A percentile compares a stretch with the other conserved stretches of the same genome.
Evolutionary conservation across 2,113 vertebrate species (phyloP).

Genomic region (Rhombomys opimus): DNA sequence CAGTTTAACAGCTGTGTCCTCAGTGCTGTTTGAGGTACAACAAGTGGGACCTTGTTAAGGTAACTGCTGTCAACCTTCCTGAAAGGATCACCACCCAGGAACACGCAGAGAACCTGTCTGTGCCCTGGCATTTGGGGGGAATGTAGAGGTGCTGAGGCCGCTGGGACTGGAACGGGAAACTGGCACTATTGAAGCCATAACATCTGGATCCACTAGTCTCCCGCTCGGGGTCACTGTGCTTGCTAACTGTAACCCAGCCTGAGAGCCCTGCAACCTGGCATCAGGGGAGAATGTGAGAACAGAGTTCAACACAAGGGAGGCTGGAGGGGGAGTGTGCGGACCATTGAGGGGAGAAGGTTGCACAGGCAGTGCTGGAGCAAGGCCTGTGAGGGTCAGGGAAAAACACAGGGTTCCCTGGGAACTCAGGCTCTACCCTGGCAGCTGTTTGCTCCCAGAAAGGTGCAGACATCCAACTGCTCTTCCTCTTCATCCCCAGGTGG

Average conservation of each 20-base stretch:
- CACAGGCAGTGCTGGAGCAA: neutral
- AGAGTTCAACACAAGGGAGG: neutral
- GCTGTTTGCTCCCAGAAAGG: neutral
- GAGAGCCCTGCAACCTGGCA: neutral
- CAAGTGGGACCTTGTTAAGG: neutral
- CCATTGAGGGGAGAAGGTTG: neutral
- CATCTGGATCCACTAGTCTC: neutral
- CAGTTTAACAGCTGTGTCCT: neutral
- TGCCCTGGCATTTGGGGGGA: neutral
- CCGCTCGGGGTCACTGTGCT: neutral
- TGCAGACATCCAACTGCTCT: neutral
- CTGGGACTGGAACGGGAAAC: no score
- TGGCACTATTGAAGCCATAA: neutral
- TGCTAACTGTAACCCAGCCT: neutral
- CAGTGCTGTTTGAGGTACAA: neutral
- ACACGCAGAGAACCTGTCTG: neutral
- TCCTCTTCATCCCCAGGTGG: neutral
- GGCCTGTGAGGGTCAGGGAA: neutral
- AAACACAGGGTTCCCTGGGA: neutral
- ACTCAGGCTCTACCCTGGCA: neutral
- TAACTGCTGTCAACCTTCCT: neutral
- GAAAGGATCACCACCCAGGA: neutral
- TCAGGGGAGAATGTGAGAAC: neutral
- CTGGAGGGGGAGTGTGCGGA: neutral
- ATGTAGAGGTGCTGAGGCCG: no score